These are phyloP conservation scores for Helicoverpa assulta DNA, from an alignment of 2,888 invertebrate genomes.

Conservation along the genomic window DNA sequence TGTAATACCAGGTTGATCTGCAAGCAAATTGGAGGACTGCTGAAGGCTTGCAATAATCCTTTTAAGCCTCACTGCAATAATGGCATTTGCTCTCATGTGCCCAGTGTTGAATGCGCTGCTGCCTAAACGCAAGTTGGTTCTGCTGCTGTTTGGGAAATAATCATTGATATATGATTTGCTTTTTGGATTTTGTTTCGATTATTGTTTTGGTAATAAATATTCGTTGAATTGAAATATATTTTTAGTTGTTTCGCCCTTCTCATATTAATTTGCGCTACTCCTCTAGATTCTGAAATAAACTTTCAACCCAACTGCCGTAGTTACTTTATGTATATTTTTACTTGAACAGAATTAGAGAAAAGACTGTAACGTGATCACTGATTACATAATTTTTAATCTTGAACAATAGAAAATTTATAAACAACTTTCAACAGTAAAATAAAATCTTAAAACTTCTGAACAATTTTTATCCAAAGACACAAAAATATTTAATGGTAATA, in stretches of 20 bases:
- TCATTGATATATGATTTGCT: no score
- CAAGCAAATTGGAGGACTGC: slow-evolving; percentile 73
- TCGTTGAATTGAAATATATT: neutral
- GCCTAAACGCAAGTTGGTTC: neutral
- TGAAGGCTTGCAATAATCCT: slow-evolving; percentile 69
- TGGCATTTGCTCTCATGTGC: slow-evolving; percentile 74
- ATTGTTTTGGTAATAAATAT: slow-evolving; percentile 8
- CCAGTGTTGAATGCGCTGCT: slow-evolving; percentile 67
- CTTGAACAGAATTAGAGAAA: neutral
- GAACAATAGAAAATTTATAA: no score
- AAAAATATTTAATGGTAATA: no score
- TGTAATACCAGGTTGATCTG: slow-evolving; percentile 77
- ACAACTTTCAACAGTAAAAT: no score
- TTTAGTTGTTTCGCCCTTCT: neutral
- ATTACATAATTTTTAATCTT: neutral
- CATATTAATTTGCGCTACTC: neutral
- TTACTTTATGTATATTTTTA: neutral
- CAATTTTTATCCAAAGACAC: neutral
- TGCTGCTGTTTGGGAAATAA: neutral
- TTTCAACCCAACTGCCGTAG: neutral
- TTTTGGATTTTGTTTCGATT: neutral
- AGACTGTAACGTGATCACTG: neutral
- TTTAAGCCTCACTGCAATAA: slow-evolving; percentile 74
- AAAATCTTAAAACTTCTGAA: neutral
- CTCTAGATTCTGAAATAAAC: neutral